Evolutionary conservation across 92 coral and sea anemone species (phyloP).

Genomic region (Meandrina meandrites): DNA sequence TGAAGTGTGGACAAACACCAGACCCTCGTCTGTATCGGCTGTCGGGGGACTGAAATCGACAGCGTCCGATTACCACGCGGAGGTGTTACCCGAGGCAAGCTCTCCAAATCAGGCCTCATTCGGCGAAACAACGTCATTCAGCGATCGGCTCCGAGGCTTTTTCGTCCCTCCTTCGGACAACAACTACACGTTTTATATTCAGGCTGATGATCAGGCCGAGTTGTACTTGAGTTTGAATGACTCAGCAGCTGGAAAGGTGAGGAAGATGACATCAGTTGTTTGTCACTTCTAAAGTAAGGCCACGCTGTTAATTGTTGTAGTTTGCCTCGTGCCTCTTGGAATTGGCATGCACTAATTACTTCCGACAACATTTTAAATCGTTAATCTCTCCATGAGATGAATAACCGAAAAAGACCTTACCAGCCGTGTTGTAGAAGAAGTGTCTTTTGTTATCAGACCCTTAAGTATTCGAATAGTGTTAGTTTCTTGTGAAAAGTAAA

Average conservation of each 20-base stretch:
- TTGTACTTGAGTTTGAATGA: slow-evolving; percentile 66
- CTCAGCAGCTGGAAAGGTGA: slow-evolving; percentile 63
- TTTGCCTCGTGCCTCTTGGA: background rate
- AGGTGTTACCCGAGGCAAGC: slow-evolving; percentile 60
- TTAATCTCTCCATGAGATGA: background rate
- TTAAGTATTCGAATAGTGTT: background rate
- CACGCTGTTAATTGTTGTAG: background rate
- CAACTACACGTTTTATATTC: slow-evolving; percentile 71
- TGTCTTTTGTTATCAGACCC: background rate
- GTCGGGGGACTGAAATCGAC: slow-evolving; percentile 54
- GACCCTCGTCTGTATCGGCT: slow-evolving; percentile 58
- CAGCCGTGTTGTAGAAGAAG: background rate
- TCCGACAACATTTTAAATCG: too few species aligned
- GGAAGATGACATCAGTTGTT: background rate
- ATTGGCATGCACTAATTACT: too few species aligned
- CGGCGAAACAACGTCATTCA: slow-evolving; percentile 62
- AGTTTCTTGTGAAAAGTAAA: too few species aligned
- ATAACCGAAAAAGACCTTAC: background rate
- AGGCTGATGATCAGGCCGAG: slow-evolving; percentile 77
- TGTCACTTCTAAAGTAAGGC: background rate
- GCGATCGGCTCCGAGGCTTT: slow-evolving; percentile 75
- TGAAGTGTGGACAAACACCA: slow-evolving; percentile 75
- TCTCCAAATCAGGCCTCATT: slow-evolving; percentile 67
- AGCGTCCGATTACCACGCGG: slow-evolving; percentile 66
- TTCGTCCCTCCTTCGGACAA: slow-evolving; percentile 88